These are phyloP conservation scores for Scrobipalpa atriplicella DNA, from an alignment of 2,888 invertebrate species.

Conservation along the genomic window DNA sequence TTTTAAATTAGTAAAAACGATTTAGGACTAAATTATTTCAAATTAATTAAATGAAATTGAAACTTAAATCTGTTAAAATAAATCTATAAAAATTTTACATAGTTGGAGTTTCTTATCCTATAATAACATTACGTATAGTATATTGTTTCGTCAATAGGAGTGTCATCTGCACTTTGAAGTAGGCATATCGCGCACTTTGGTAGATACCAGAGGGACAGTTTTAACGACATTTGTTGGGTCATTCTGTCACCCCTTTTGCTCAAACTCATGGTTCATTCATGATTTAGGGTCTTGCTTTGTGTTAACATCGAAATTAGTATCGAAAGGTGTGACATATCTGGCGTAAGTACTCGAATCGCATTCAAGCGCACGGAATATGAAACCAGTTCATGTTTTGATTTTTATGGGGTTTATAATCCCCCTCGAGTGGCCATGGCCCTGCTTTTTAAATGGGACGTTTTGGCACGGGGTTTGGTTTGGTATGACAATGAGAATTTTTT, in stretches of 20 bases:
- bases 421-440: constrained; percentile 47
- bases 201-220: constrained; percentile 48
- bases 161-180: background rate
- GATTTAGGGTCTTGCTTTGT: constrained; percentile 68
- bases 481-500: constrained; percentile 42
- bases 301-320: constrained; percentile 75
- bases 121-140: too few relatives aligned
- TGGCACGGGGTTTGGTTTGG: constrained; percentile 48
- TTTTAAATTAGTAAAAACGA: too few relatives aligned
- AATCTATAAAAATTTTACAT: too few relatives aligned
- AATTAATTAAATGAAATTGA: too few relatives aligned
- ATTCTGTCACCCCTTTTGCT: constrained; percentile 62
- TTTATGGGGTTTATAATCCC: constrained; percentile 58
- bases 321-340: constrained; percentile 77
- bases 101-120: too few relatives aligned
- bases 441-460: constrained; percentile 44
- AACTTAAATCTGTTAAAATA: too few relatives aligned
- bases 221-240: constrained; percentile 59
- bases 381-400: constrained; percentile 65
- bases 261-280: constrained; percentile 73
- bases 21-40: too few relatives aligned
- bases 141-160: background rate
- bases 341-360: constrained; percentile 66
- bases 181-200: background rate
- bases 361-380: constrained; percentile 67